Percentiles rank a stretch among this genome's conserved stretches.
Conservation (phyloP, 2,888 invertebrate genomes). For the Biston stratarius region DNA sequence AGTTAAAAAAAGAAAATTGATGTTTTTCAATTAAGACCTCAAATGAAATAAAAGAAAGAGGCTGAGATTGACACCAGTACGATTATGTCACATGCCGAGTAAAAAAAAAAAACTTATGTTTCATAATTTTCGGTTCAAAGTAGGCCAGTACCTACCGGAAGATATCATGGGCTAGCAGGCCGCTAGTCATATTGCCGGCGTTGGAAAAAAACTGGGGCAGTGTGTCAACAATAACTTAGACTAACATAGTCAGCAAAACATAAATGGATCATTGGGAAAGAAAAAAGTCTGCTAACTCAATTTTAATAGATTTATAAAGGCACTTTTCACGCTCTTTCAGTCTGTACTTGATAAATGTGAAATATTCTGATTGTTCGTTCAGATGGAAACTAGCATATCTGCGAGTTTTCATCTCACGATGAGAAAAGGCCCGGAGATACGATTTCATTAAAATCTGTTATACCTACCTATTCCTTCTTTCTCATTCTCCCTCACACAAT, state of each 20-base stretch:
- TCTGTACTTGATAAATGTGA: too few species aligned
- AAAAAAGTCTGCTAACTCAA: not conserved
- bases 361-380: too few species aligned
- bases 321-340: too few species aligned
- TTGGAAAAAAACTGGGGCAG: slow-evolving; percentile 3
- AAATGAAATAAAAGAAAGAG: slow-evolving; percentile 15
- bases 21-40: not conserved
- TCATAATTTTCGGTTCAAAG: slow-evolving; percentile 33
- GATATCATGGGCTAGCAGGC: slow-evolving; percentile 4
- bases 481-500: too few species aligned
- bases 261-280: not conserved
- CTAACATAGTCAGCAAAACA: not conserved
- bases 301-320: too few species aligned
- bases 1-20: slow-evolving; percentile 22
- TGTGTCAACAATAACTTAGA: not conserved
- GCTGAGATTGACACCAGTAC: slow-evolving; percentile 13
- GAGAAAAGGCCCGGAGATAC: too few species aligned
- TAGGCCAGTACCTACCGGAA: slow-evolving; percentile 27
- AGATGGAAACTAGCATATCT: too few species aligned
- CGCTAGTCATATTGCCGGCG: not conserved
- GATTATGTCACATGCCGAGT: slow-evolving; percentile 28
- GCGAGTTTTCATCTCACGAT: too few species aligned
- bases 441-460: too few species aligned
- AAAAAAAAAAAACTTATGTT: slow-evolving; percentile 27
- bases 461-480: too few species aligned